These are phyloP conservation scores for mouse (Mus musculus) DNA, from an alignment of 2,113 vertebrate species.

Conservation along the genomic window GRCm39 chr15:9092501-9093000, in stretches of 20 bases:
- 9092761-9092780: not conserved
- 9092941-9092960: slow-evolving; percentile 79
- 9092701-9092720: not conserved
- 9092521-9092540: not conserved
- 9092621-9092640: not conserved
- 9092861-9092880: slow-evolving; percentile 97
- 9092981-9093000: slow-evolving; percentile 2
- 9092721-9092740: slow-evolving; percentile 21
- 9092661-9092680: not conserved
- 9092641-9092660: not conserved
- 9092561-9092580: not conserved
- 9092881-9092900: slow-evolving; percentile 96
- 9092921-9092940: slow-evolving; percentile 87
- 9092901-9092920: slow-evolving; percentile 93
- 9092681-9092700: not conserved
- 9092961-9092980: slow-evolving; percentile 2
- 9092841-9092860: slow-evolving; percentile 94
- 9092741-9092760: slow-evolving; percentile 7
- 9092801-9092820: slow-evolving; percentile 98
- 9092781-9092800: slow-evolving; percentile 32
- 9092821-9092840: slow-evolving; percentile 95
- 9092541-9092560: not conserved
- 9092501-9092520: rapidly evolving
- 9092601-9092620: not conserved
- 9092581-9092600: not conserved